Evolutionary conservation across 2,888 invertebrate genomes (phyloP).

Genomic region (Antheraea assamensis): DNA sequence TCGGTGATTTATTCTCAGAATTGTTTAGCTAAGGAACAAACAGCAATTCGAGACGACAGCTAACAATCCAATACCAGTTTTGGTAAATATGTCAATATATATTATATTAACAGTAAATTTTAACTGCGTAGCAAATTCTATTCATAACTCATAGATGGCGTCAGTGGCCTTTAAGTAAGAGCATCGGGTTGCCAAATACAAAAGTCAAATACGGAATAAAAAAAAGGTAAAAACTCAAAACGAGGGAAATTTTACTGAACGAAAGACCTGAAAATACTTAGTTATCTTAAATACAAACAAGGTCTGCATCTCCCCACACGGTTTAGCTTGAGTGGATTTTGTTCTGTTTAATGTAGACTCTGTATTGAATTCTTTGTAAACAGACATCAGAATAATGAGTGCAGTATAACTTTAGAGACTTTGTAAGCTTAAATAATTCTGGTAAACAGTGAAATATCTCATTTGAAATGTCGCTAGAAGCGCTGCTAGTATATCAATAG

Average conservation of each 20-base stretch:
- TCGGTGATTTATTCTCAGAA: too few relatives aligned
- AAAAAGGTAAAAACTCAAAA: background rate
- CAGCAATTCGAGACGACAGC: too few relatives aligned
- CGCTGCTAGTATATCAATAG: too few relatives aligned
- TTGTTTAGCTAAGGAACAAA: too few relatives aligned
- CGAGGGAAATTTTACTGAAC: background rate
- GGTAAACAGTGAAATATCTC: background rate
- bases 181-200: background rate
- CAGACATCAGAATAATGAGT: background rate
- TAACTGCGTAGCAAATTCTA: too few relatives aligned
- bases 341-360: background rate
- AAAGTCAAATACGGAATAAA: background rate
- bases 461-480: too few relatives aligned
- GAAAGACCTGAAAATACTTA: background rate
- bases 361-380: background rate
- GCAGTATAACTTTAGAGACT: background rate
- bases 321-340: background rate
- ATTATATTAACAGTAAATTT: too few relatives aligned
- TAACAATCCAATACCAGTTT: too few relatives aligned
- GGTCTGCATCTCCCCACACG: background rate
- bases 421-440: background rate
- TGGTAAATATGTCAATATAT: too few relatives aligned
- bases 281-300: conserved; percentile 13
- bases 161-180: background rate
- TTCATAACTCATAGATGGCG: background rate